Conservation (phyloP, 2,888 invertebrate genomes). For the Steinernema scapterisci region DNA sequence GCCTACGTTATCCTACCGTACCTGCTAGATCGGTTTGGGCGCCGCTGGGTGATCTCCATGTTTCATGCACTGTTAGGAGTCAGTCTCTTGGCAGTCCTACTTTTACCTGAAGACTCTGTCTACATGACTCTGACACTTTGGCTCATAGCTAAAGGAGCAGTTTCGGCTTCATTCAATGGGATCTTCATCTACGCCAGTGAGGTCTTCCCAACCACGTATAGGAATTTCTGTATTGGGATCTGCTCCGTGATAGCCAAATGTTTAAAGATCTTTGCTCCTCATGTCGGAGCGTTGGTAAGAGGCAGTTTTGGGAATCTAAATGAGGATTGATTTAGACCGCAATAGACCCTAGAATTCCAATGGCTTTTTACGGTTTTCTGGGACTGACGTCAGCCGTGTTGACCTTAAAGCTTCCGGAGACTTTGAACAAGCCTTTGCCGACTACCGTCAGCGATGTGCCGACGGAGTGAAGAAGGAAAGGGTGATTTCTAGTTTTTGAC, state of each 20-base stretch:
- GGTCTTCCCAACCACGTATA: conserved; percentile 51
- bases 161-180: conserved; percentile 56
- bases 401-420: conserved; percentile 45
- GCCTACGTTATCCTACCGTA: conserved; percentile 56
- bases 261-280: conserved; percentile 51
- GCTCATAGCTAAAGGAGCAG: conserved; percentile 59
- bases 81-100: conserved; percentile 35
- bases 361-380: conserved; percentile 38
- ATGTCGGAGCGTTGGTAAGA: conserved; percentile 47
- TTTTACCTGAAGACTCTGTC: conserved; percentile 9
- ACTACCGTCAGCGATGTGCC: conserved; percentile 33
- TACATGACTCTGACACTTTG: conserved; percentile 45
- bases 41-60: conserved; percentile 38
- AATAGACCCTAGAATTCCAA: conserved; percentile 38
- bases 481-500: too few species aligned
- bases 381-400: conserved; percentile 39
- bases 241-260: conserved; percentile 49
- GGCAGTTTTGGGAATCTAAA: background rate
- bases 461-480: background rate
- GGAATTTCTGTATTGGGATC: conserved; percentile 49
- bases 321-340: conserved; percentile 31
- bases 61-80: conserved; percentile 36
- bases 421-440: conserved; percentile 37
- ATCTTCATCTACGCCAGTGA: conserved; percentile 61
- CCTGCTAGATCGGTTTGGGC: conserved; percentile 50